Evolutionary conservation across 1,140 invertebrate genomes (phyloP).

Genomic region (Drosophila athabasca): DNA sequence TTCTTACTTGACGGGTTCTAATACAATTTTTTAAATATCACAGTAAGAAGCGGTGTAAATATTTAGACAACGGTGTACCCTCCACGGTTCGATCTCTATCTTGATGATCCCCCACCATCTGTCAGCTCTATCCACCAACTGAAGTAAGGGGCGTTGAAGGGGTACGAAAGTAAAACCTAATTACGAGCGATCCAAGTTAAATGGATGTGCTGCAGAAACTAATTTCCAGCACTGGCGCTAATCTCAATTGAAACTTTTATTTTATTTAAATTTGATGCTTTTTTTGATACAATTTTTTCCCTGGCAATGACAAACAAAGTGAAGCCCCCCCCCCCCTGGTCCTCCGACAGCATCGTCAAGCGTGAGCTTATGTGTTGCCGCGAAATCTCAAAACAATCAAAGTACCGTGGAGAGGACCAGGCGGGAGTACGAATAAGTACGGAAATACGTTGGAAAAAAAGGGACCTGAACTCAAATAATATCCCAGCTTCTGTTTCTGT

Average conservation of each 20-base stretch:
- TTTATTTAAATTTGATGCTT: conserved; percentile 76
- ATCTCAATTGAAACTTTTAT: conserved; percentile 78
- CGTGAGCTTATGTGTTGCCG: conserved; percentile 75
- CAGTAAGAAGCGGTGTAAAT: too few species aligned
- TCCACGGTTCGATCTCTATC: too few species aligned
- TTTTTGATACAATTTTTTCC: conserved; percentile 29
- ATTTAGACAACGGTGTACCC: too few species aligned
- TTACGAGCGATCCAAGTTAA: conserved; percentile 42
- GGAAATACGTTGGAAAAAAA: conserved; percentile 35
- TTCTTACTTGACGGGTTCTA: too few species aligned
- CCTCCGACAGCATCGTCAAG: conserved; percentile 13
- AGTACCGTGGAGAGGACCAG: conserved; percentile 40
- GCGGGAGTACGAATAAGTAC: background rate
- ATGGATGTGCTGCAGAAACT: conserved; percentile 61
- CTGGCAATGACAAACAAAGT: conserved; percentile 59
- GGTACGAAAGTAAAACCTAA: conserved; percentile 9
- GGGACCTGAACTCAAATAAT: conserved; percentile 47
- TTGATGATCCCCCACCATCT: too few species aligned
- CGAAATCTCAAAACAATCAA: conserved; percentile 81
- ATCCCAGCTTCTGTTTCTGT: conserved; percentile 41
- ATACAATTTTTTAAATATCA: too few species aligned
- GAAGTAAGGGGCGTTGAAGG: too few species aligned
- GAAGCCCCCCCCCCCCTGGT: conserved; percentile 2
- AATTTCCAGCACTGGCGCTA: conserved; percentile 70
- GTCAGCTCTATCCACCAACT: background rate